Conservation (phyloP, 2,888 invertebrate species). For the Strigamia maritima region DNA sequence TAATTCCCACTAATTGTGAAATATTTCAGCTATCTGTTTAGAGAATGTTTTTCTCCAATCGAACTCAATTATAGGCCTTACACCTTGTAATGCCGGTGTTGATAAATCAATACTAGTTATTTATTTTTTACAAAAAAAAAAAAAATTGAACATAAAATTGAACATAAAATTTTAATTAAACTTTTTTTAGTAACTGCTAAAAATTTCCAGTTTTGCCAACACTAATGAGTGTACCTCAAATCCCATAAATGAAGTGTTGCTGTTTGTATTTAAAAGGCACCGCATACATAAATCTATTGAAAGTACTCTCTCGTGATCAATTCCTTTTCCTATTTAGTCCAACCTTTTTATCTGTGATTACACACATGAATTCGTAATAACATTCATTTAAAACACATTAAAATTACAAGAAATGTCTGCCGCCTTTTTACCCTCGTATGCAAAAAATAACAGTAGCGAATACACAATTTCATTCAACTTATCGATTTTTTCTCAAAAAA, state of each 20-base stretch:
- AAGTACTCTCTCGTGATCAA: neutral
- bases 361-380: neutral
- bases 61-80: neutral
- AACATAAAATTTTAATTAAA: no score
- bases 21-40: neutral
- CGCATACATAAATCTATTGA: neutral
- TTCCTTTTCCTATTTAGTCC: neutral
- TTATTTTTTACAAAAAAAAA: no score
- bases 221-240: no score
- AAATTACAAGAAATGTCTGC: neutral
- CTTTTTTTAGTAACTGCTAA: no score
- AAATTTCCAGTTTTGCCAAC: no score
- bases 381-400: neutral
- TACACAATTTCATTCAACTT: no score
- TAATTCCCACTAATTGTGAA: conserved; percentile 13
- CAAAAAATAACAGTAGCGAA: no score
- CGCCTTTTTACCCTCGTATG: neutral
- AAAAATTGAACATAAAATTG: no score
- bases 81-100: no score
- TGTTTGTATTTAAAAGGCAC: neutral
- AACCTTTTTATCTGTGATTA: neutral
- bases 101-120: no score
- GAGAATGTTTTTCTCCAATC: neutral
- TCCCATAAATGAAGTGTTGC: neutral
- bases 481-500: no score